Evolutionary conservation across 2,113 vertebrate species (phyloP).

Genomic region (Ammospiza nelsoni): DNA sequence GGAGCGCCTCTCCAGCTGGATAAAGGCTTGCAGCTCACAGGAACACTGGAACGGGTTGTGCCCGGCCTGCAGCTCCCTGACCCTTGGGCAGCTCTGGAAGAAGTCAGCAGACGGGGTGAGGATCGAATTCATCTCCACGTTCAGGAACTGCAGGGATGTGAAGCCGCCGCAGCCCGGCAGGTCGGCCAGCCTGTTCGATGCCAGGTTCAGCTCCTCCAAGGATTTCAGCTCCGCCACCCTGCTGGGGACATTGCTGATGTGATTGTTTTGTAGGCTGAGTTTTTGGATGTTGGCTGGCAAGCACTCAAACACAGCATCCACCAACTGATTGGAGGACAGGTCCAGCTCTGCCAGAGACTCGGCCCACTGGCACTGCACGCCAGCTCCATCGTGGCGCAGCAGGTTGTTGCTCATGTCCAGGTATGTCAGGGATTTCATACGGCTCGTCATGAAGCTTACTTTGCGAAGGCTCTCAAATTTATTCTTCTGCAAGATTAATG

Average conservation of each 20-base stretch:
- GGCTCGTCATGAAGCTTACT: slow-evolving; percentile 74
- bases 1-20: slow-evolving; percentile 9
- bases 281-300: slow-evolving; percentile 72
- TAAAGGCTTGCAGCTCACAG: slow-evolving; percentile 82
- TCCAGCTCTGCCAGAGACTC: slow-evolving; percentile 59
- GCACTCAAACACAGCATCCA: slow-evolving; percentile 79
- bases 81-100: neutral
- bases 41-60: slow-evolving; percentile 86
- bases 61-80: slow-evolving; percentile 75
- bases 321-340: slow-evolving; percentile 82
- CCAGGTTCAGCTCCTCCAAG: slow-evolving; percentile 83
- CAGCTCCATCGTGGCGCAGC: slow-evolving; percentile 42
- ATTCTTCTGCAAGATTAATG: slow-evolving; percentile 77
- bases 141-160: slow-evolving; percentile 69
- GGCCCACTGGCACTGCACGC: slow-evolving; percentile 76
- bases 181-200: slow-evolving; percentile 79
- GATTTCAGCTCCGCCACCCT: slow-evolving; percentile 56
- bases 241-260: slow-evolving; percentile 74
- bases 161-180: slow-evolving; percentile 79
- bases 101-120: neutral
- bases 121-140: slow-evolving; percentile 59
- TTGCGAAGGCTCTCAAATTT: slow-evolving; percentile 77
- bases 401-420: slow-evolving; percentile 85
- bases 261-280: slow-evolving; percentile 82
- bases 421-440: slow-evolving; percentile 79